Evolutionary conservation across 1,140 invertebrate species (phyloP), one percentile per base, ranked within the genome.

Genomic region (Heliconius himera): DNA sequence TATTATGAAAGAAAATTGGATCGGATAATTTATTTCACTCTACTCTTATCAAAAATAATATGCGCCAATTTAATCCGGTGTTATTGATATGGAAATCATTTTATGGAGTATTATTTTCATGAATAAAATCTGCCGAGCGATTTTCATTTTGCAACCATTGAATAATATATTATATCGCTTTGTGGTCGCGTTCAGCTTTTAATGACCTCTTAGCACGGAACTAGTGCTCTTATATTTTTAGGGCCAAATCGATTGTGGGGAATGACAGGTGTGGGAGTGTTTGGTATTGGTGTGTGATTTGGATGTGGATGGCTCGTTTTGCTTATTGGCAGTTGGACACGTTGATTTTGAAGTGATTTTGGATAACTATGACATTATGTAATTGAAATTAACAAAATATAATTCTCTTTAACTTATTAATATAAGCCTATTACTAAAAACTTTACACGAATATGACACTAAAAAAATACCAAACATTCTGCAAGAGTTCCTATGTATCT

Each of bases 91-190:
- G 83, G 83, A 84, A 86, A 83, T 83, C 78, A 83, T 82, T 86
- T 84, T 85, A 83, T 81, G 75, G 82, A 79, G 81, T 83, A 86
- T 82, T 76, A 86, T 84, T 84, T 86, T 81, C 83, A 83, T 82
- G 83, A 82, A 82, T 83, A 80, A 87, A 87, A 85, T 84, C 77
- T 84, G 83, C 81, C 76, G 78, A 76, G 77, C 82, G 83, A 85
- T 87, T 87, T 85, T 85, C 84, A 83, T 85, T 85, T 85, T 82
- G 77, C 83, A 83, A 80, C 82, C 81, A 80, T 81, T 85, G 82
- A 87, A 87, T 87, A 85, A 85, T 84, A 87, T 84, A 85, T 87
- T 82, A 82, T 84, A 80, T 79, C 80, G 84, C 76, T 85, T 83
- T 84, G 84, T 84, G 77, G 82, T 60, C 79, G 76, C 81, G 74